Base-by-base conservation (phyloP, 1,140 invertebrate genomes). In the Musca vetustissima region DNA sequence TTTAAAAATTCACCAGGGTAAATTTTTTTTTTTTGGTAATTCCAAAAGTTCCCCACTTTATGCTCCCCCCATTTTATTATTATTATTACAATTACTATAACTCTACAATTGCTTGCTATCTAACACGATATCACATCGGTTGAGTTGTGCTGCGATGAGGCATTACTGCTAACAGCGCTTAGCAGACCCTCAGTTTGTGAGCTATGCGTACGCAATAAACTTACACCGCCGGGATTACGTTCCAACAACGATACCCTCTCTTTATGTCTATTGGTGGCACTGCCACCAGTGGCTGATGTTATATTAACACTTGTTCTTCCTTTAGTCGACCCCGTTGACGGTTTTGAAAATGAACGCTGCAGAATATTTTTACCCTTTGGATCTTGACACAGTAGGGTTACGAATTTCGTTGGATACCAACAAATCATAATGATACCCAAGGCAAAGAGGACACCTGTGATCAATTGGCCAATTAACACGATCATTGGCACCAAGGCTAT, bases 401-500 rank as follows among this genome's bases (percentile, higher is more conserved):
- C 48, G 28, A 72, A 66, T 0, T 79, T 73, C 22, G 78, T 77
- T 50, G 80, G 80, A 69, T 80, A 79, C 80, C 79, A 81, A 64
- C 80, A 78, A 13, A 77, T 74, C 32, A 81, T 74, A 49, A 82
- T 74, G 0, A 80, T 66, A 15, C 81, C 81, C 11, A 75, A 72
- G 2, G 78, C 73, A 1, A 81, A 67, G 24, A 81, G 61, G 4
- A 81, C 69, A 21, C 78, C 77, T 8, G 78, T 79, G 15, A 75
- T 53, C 11, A 80, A 74, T 64, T 82, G 81, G 2, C 81, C 81
- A 0, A 76, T 64, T n/a, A 75, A 65, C 9, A 82, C 73, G 11
- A 82, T 75, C 1, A 75, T 57, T 2, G 78, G 74, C 53, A 81
- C 79, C 19, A 82, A 64, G 0, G 68, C 69, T 36, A 83, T 72